Percentiles rank a stretch among this genome's conserved stretches.
Conservation (phyloP, 2,888 invertebrate species). For the Drymonia ruficornis region DNA sequence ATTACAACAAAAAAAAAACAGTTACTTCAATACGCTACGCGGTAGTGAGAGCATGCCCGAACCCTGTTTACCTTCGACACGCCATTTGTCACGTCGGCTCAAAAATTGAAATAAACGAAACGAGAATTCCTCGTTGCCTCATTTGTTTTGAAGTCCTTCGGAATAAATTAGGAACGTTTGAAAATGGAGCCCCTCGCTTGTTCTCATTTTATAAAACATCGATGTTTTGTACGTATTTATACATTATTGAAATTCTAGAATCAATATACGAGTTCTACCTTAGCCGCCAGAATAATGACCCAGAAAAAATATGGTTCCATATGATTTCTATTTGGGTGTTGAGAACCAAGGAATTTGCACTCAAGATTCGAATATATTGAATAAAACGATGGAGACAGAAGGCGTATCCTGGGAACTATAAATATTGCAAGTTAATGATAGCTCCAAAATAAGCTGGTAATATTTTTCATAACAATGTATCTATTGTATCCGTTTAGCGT, state of each 20-base stretch:
- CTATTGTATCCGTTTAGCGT: background rate
- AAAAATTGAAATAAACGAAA: constrained; percentile 40
- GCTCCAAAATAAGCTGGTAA: background rate
- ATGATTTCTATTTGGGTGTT: too few species aligned
- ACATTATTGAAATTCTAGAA: too few species aligned
- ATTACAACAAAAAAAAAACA: too few species aligned
- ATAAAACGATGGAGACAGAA: too few species aligned
- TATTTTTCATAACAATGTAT: constrained; percentile 3
- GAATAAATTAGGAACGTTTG: background rate
- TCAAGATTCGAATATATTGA: too few species aligned
- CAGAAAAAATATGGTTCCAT: too few species aligned
- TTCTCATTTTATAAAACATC: background rate
- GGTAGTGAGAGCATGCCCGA: constrained; percentile 9
- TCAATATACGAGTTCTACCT: too few species aligned
- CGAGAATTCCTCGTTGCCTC: constrained; percentile 21
- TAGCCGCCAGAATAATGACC: too few species aligned
- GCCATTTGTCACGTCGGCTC: constrained; percentile 21
- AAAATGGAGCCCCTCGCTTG: background rate
- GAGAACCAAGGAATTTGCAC: too few species aligned
- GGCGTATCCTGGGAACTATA: background rate
- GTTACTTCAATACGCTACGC: background rate
- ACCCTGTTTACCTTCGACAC: constrained; percentile 15
- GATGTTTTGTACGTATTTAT: background rate
- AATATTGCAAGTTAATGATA: background rate
- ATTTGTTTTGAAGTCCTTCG: constrained; percentile 29